Conservation (phyloP, 2,888 invertebrate species). For the Lepidochrysops patricia region DNA sequence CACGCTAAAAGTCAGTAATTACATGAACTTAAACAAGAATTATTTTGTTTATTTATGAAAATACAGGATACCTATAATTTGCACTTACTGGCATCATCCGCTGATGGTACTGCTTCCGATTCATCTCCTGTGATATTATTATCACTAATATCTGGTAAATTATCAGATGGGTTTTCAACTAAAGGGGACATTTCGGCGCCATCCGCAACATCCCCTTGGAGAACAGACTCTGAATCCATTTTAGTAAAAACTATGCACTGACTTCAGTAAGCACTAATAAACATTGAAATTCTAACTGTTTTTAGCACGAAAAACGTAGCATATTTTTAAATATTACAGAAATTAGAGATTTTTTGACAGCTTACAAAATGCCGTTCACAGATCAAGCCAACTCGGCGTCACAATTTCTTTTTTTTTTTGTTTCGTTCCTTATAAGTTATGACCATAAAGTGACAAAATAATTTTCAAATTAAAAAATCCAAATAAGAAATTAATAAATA, state of each 20-base stretch:
- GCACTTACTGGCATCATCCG: slow-evolving; percentile 44
- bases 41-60: background rate
- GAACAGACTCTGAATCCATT: slow-evolving; percentile 62
- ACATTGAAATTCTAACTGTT: slow-evolving; percentile 39
- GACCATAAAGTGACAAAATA: background rate
- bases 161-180: slow-evolving; percentile 53
- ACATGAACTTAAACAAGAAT: background rate
- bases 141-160: slow-evolving; percentile 47
- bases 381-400: slow-evolving; percentile 28
- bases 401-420: slow-evolving; percentile 19
- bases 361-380: slow-evolving; percentile 23
- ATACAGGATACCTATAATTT: slow-evolving; percentile 14
- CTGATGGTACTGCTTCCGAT: slow-evolving; percentile 37
- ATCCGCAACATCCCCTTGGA: slow-evolving; percentile 56
- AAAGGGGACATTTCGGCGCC: slow-evolving; percentile 67
- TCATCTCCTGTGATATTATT: slow-evolving; percentile 51
- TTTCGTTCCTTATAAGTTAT: slow-evolving; percentile 8
- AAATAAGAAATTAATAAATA: no score
- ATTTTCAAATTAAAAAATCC: no score
- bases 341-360: slow-evolving; percentile 44
- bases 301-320: slow-evolving; percentile 31
- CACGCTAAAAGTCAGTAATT: background rate
- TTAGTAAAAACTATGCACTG: slow-evolving; percentile 25
- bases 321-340: slow-evolving; percentile 38
- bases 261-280: slow-evolving; percentile 33